phyloP scores from a whole-genome alignment of 1,140 invertebrate genomes.

The Protaetia brevitarsis region DNA sequence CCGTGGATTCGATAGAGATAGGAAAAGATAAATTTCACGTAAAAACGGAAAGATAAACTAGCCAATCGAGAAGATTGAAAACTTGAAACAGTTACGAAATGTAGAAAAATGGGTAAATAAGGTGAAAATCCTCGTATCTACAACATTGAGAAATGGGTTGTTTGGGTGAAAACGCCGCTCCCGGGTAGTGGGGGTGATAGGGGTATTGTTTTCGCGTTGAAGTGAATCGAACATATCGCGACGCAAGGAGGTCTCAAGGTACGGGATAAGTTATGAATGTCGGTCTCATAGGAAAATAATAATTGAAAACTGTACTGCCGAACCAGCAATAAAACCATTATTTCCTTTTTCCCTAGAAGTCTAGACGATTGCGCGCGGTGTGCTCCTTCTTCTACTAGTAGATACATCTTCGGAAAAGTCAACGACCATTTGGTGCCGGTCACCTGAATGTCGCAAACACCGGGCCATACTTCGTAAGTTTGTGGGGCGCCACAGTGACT shows the following conservation, averaged over 20 bases:
- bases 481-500: constrained; percentile 22
- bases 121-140: not conserved
- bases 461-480: constrained; percentile 31
- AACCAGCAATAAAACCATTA: not conserved
- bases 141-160: not conserved
- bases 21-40: not conserved
- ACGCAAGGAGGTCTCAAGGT: not conserved
- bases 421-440: constrained; percentile 32
- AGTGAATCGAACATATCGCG: not conserved
- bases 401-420: constrained; percentile 23
- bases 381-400: not conserved
- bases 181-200: not conserved
- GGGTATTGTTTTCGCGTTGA: constrained; percentile 4
- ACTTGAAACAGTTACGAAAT: not conserved
- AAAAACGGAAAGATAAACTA: not conserved
- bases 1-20: not conserved
- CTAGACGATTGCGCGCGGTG: not conserved
- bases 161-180: not conserved
- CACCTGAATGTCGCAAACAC: constrained; percentile 34
- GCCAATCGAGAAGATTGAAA: not conserved
- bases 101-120: constrained; percentile 14
- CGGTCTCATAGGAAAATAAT: constrained; percentile 10
- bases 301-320: constrained; percentile 10
- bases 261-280: not conserved
- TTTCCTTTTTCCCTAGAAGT: constrained; percentile 11